Evolutionary conservation across 2,797 vertebrate species (phyloP).

Genomic region (Poeciliopsis presidionis): DNA sequence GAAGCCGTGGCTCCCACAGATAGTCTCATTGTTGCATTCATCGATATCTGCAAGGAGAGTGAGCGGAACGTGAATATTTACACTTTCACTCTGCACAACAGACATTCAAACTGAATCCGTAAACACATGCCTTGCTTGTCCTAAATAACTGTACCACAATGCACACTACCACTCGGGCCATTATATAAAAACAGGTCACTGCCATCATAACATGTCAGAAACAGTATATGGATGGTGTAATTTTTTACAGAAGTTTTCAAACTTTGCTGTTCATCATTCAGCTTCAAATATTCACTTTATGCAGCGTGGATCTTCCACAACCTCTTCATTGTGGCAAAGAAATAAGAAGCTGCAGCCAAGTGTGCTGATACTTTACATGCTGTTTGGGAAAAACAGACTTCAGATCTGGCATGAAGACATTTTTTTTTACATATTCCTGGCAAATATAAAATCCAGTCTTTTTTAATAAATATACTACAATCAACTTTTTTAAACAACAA

Average conservation of each 20-base stretch:
- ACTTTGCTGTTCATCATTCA: conserved; percentile 30
- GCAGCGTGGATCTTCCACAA: conserved; percentile 47
- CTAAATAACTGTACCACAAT: conserved; percentile 51
- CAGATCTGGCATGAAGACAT: conserved; percentile 30
- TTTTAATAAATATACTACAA: conserved; percentile 45
- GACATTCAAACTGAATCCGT: conserved; percentile 20
- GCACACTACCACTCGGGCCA: conserved; percentile 33
- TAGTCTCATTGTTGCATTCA: conserved; percentile 77
- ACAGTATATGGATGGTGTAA: conserved; percentile 27
- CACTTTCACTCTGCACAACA: conserved; percentile 24
- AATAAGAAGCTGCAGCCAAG: conserved; percentile 31
- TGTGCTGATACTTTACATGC: conserved; percentile 34
- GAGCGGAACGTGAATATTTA: conserved; percentile 58
- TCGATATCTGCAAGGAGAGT: conserved; percentile 70
- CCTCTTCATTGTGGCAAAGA: conserved; percentile 28
- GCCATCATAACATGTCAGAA: conserved; percentile 57
- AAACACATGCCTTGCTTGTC: conserved; percentile 34
- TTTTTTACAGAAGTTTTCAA: conserved; percentile 54
- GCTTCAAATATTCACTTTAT: conserved; percentile 23
- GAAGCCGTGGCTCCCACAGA: conserved; percentile 78
- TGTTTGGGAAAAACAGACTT: conserved; percentile 31
- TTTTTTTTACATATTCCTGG: conserved; percentile 35
- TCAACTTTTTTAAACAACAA: background rate
- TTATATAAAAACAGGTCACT: conserved; percentile 55
- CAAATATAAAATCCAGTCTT: conserved; percentile 26